Percentiles rank a stretch among this genome's conserved stretches.
Conservation (phyloP, 2,888 invertebrate genomes). For the Orthosia incerta region DNA sequence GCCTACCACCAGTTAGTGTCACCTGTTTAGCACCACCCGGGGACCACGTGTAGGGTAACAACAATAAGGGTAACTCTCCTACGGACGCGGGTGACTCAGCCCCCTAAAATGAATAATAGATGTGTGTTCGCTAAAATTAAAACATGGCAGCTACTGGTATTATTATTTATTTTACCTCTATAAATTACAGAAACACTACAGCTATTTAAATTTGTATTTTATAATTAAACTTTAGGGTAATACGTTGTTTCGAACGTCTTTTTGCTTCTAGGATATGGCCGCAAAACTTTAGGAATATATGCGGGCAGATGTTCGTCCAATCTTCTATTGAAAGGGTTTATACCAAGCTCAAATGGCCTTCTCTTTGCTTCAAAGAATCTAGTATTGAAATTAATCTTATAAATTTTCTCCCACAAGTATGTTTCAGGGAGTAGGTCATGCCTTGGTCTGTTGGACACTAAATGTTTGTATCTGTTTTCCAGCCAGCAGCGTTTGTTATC, state of each 20-base stretch:
- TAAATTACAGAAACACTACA: slow-evolving; percentile 53
- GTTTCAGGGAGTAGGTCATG: slow-evolving; percentile 92
- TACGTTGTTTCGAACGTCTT: slow-evolving; percentile 93
- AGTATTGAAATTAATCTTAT: slow-evolving; percentile 93
- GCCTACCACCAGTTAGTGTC: too few relatives aligned
- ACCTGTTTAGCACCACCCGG: too few relatives aligned
- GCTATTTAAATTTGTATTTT: slow-evolving; percentile 31
- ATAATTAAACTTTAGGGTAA: slow-evolving; percentile 91
- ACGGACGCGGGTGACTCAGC: too few relatives aligned
- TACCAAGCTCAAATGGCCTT: slow-evolving; percentile 93
- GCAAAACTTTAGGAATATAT: slow-evolving; percentile 93
- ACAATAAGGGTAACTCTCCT: too few relatives aligned
- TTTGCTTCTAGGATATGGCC: slow-evolving; percentile 92
- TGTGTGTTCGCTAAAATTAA: background rate
- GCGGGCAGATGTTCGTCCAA: slow-evolving; percentile 92
- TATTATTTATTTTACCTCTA: slow-evolving; percentile 32
- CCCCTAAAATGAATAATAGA: too few relatives aligned
- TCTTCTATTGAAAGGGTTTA: slow-evolving; percentile 92
- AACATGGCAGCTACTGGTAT: background rate
- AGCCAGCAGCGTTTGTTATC: slow-evolving; percentile 93
- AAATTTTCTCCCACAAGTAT: slow-evolving; percentile 96
- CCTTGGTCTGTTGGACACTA: slow-evolving; percentile 93
- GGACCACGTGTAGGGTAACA: too few relatives aligned
- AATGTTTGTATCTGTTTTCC: slow-evolving; percentile 92
- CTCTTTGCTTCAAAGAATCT: slow-evolving; percentile 93